Evolutionary conservation across 2,797 vertebrate genomes (phyloP).

Genomic region (Anguilla pacifica): DNA sequence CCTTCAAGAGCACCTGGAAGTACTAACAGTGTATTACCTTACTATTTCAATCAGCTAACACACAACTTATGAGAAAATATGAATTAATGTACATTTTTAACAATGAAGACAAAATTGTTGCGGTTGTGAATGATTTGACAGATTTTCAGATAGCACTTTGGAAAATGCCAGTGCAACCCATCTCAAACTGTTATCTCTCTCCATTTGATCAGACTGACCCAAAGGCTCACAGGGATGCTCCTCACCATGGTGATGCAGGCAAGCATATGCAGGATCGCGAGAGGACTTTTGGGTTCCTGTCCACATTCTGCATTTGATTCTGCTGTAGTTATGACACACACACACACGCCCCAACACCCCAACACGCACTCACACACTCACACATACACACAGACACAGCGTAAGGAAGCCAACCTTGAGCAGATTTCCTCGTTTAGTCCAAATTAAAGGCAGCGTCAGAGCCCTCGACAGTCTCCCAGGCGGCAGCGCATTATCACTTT

Average conservation of each 20-base stretch:
- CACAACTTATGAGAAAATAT: not conserved
- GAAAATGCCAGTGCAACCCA: not conserved
- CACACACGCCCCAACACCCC: not conserved
- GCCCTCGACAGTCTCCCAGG: not conserved
- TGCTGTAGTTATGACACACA: not conserved
- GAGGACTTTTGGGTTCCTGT: not conserved
- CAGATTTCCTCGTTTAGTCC: not conserved
- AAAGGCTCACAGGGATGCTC: not conserved
- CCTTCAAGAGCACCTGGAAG: not conserved
- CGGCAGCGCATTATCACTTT: conserved; percentile 12
- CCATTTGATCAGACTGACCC: not conserved
- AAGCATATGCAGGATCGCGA: not conserved
- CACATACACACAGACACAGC: not conserved
- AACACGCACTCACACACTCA: not conserved
- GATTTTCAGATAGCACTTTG: not conserved
- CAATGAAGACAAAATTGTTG: not conserved
- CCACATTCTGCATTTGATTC: not conserved
- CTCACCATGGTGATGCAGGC: not conserved
- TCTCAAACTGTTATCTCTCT: not conserved
- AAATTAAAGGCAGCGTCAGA: conserved; percentile 8
- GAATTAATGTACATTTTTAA: not conserved
- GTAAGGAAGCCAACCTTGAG: not conserved
- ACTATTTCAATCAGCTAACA: not conserved
- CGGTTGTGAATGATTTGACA: not conserved
- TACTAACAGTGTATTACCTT: not conserved